Conservation (phyloP, 2,797 vertebrate species). For the Steatocranus sp. region DNA sequence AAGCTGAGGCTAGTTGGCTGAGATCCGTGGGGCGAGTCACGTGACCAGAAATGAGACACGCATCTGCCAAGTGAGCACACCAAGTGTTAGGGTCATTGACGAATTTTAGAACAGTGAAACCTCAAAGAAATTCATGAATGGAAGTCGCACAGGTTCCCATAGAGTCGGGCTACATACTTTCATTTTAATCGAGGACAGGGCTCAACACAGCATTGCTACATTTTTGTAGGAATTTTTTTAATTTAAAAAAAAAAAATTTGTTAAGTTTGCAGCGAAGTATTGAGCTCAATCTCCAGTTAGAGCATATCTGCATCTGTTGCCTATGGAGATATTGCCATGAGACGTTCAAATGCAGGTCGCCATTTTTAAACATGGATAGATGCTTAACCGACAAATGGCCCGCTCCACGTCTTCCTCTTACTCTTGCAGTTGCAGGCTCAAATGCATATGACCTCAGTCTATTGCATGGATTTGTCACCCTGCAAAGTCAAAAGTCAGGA, state of each 20-base stretch:
- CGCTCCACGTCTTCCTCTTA: not conserved
- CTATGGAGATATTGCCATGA: not conserved
- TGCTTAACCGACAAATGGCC: not conserved
- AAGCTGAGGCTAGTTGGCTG: slow-evolving; percentile 66
- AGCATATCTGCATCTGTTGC: not conserved
- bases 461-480: slow-evolving; percentile 9
- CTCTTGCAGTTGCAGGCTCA: not conserved
- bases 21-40: slow-evolving; percentile 41
- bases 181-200: not conserved
- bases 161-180: not conserved
- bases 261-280: not conserved
- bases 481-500: slow-evolving; percentile 19
- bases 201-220: not conserved
- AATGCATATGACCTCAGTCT: not conserved
- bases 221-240: not conserved
- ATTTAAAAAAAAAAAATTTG: fast-evolving
- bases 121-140: slow-evolving; percentile 58
- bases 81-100: slow-evolving; percentile 35
- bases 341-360: not conserved
- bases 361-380: not conserved
- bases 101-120: slow-evolving; percentile 50
- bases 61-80: slow-evolving; percentile 33
- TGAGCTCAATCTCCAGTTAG: not conserved
- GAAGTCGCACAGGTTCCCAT: not conserved
- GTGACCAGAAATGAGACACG: slow-evolving; percentile 53